A percentile compares a stretch with the other conserved stretches of the same genome.
Conservation (phyloP, 2,797 vertebrate species). For the Hydrophis major region DNA sequence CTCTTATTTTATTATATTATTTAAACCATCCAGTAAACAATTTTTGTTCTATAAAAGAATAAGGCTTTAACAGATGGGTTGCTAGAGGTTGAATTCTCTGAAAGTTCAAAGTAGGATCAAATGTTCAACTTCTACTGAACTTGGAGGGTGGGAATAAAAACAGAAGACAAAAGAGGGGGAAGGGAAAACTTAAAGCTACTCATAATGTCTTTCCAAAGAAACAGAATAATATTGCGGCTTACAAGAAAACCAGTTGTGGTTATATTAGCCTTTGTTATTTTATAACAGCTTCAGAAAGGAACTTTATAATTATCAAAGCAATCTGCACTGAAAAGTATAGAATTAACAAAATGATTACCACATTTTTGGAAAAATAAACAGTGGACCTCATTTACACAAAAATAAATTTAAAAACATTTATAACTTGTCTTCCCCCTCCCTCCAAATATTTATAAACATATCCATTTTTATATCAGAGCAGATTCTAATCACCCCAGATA, state of each 20-base stretch:
- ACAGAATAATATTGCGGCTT: not conserved
- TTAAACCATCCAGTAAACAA: slow-evolving; percentile 44
- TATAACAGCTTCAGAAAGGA: not conserved
- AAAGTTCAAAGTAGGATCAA: slow-evolving; percentile 16
- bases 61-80: not conserved
- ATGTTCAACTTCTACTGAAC: slow-evolving; percentile 33
- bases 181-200: not conserved
- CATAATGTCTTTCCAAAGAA: not conserved
- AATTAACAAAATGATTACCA: slow-evolving; percentile 6
- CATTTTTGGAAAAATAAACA: not conserved
- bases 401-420: slow-evolving; percentile 10
- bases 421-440: not conserved
- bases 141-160: slow-evolving; percentile 36
- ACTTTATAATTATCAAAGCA: not conserved
- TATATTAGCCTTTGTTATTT: not conserved
- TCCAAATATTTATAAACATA: not conserved
- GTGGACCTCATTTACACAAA: slow-evolving; percentile 6
- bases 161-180: not conserved
- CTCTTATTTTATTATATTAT: slow-evolving; percentile 30
- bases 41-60: slow-evolving; percentile 23
- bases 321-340: slow-evolving; percentile 1
- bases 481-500: not conserved
- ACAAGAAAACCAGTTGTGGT: not conserved
- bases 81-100: not conserved
- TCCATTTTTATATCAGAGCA: not conserved